Percentiles rank a stretch among this genome's conserved stretches.
Conservation (phyloP, 2,113 vertebrate genomes). For the Lasiurus borealis region DNA sequence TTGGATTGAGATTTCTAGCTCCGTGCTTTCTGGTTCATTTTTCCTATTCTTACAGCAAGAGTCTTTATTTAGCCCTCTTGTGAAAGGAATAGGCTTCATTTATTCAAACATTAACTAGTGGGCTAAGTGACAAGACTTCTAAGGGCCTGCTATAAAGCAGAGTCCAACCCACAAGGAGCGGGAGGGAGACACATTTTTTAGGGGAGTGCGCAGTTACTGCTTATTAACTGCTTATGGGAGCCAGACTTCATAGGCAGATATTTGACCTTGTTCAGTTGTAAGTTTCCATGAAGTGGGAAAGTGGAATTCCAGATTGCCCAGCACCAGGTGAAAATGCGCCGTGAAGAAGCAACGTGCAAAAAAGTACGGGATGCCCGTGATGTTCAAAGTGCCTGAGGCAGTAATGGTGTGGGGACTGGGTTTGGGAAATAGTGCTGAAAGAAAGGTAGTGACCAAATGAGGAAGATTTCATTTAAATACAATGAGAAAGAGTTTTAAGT, state of each 20-base stretch:
- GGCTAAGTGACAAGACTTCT: background rate
- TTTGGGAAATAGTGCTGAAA: background rate
- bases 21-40: background rate
- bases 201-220: background rate
- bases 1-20: constrained; percentile 3
- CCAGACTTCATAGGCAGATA: background rate
- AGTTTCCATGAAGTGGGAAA: background rate
- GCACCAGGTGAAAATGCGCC: background rate
- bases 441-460: constrained; percentile 1
- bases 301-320: background rate
- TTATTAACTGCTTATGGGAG: background rate
- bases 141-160: background rate
- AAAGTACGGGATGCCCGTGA: background rate
- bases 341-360: background rate
- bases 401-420: background rate
- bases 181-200: background rate
- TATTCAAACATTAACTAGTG: background rate
- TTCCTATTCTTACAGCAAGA: background rate
- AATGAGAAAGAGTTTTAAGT: background rate
- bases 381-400: background rate
- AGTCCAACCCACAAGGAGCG: background rate
- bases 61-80: background rate
- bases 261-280: background rate
- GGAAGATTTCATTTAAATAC: constrained; percentile 20
- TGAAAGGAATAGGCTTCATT: background rate